Conservation (phyloP, 2,888 invertebrate species). For the Macrophya alboannulata region DNA sequence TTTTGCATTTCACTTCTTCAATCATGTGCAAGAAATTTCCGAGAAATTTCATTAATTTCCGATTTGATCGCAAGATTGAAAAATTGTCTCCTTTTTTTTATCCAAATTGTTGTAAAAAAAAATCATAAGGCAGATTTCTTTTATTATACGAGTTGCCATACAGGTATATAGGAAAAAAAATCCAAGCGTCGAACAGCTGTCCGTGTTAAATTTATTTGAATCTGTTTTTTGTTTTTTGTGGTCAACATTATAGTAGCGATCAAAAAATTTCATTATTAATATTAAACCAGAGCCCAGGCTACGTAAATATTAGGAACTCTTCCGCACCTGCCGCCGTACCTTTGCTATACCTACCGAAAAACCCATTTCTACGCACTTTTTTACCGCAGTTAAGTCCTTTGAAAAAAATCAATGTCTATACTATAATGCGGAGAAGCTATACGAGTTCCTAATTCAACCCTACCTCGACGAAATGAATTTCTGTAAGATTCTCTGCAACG, state of each 20-base stretch:
- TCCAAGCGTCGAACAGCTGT: slow-evolving; percentile 4
- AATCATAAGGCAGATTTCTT: not conserved
- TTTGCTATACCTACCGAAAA: not conserved
- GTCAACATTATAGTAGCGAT: not conserved
- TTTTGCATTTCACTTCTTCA: not conserved
- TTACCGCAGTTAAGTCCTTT: not conserved
- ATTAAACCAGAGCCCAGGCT: slow-evolving; percentile 19
- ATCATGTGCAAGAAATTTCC: not conserved
- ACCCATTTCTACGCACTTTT: slow-evolving; percentile 44
- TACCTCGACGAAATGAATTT: not conserved
- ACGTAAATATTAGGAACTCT: slow-evolving; percentile 64
- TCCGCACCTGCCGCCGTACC: slow-evolving; percentile 61
- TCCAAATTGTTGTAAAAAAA: not conserved
- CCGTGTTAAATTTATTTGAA: slow-evolving; percentile 34
- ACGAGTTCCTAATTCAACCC: not conserved
- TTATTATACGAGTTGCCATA: not conserved
- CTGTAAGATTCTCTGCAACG: not conserved
- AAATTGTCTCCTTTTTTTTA: not conserved
- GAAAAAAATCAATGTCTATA: not conserved
- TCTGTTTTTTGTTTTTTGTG: not conserved
- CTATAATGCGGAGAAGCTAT: not conserved
- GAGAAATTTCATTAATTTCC: not conserved
- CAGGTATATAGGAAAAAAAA: not conserved
- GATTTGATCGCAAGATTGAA: not conserved
- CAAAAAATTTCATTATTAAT: slow-evolving; percentile 43